A percentile compares a stretch with the other conserved stretches of the same genome.
Conservation (phyloP, 2,113 vertebrate species). For the Brachyhypopomus gauderio region DNA sequence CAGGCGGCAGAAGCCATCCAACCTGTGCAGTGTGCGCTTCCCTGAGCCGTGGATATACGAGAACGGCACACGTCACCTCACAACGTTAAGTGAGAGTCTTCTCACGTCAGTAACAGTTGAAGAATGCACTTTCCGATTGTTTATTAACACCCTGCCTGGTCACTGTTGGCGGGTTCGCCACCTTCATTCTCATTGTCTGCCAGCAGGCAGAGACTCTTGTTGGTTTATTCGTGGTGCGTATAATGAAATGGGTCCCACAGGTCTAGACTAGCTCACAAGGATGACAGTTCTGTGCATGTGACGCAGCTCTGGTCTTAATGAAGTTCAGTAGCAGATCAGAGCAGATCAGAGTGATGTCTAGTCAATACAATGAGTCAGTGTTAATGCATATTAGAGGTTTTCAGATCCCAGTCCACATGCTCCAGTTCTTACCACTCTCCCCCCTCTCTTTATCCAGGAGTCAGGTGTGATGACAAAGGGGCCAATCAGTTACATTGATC, state of each 20-base stretch:
- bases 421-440: too few relatives aligned
- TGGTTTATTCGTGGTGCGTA: constrained; percentile 28
- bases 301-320: constrained; percentile 22
- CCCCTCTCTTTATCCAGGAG: too few relatives aligned
- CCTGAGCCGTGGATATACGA: neutral
- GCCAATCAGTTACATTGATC: too few relatives aligned
- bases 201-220: constrained; percentile 22
- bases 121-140: neutral
- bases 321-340: constrained; percentile 32
- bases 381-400: neutral
- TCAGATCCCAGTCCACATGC: too few relatives aligned
- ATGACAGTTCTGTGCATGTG: neutral
- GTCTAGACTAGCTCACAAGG: constrained; percentile 16
- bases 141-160: neutral
- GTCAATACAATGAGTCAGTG: neutral
- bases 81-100: too few relatives aligned
- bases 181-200: neutral
- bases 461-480: too few relatives aligned
- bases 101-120: neutral
- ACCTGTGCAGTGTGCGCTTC: neutral
- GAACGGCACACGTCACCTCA: too few relatives aligned
- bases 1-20: neutral
- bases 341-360: constrained; percentile 29
- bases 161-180: neutral
- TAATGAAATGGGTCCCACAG: constrained; percentile 40